Conservation (phyloP, 2,797 vertebrate genomes). For the Taenioides sp. region DNA sequence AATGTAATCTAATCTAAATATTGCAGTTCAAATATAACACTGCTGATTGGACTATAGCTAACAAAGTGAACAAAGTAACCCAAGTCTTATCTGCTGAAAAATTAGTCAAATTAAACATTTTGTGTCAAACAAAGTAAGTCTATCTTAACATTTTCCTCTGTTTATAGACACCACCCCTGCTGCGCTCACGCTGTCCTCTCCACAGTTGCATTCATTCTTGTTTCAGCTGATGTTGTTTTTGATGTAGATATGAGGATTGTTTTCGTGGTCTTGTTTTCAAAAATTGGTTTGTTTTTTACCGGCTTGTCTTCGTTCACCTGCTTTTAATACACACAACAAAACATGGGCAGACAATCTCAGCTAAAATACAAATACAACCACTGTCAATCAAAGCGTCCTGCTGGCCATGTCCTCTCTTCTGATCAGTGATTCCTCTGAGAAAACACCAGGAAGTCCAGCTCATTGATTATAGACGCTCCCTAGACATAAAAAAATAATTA, state of each 20-base stretch:
- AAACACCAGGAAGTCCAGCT: conserved; percentile 3
- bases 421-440: conserved; percentile 13
- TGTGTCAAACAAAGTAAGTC: background rate
- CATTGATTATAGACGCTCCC: conserved; percentile 15
- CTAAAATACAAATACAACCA: conserved; percentile 46
- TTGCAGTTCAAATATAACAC: no score
- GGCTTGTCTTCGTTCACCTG: conserved; percentile 51
- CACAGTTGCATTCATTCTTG: conserved; percentile 29
- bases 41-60: background rate
- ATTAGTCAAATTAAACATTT: background rate
- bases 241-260: conserved; percentile 26
- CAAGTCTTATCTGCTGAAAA: background rate
- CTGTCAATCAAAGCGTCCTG: conserved; percentile 50
- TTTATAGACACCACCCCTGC: conserved; percentile 6
- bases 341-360: conserved; percentile 44
- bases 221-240: conserved; percentile 11
- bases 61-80: background rate
- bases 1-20: no score
- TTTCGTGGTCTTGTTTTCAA: conserved; percentile 57
- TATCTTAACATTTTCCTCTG: background rate
- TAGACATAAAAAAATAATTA: conserved; percentile 19
- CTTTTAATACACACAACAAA: conserved; percentile 47
- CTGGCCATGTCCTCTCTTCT: conserved; percentile 28
- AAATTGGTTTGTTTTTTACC: conserved; percentile 44
- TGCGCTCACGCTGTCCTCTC: conserved; percentile 26